Conservation (phyloP, 1,140 invertebrate species). For the Lepidurus arcticus region DNA sequence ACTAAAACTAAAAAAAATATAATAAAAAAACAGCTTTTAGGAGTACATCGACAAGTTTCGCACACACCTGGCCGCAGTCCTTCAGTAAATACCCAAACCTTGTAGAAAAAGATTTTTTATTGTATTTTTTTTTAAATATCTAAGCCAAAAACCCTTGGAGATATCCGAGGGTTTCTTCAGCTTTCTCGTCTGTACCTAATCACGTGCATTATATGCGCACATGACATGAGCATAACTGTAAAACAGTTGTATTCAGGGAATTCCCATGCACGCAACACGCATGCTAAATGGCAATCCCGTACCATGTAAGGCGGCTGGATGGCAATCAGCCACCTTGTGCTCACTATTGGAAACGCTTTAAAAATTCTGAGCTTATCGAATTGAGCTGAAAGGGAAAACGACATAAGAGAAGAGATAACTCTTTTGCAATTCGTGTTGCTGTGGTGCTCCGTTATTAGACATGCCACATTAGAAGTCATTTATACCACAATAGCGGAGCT, state of each 20-base stretch:
- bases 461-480: slow-evolving; percentile 19
- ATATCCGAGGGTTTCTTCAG: background rate
- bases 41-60: slow-evolving; percentile 1
- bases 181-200: slow-evolving; percentile 9
- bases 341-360: background rate
- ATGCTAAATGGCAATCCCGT: background rate
- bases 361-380: background rate
- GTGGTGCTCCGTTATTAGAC: slow-evolving; percentile 13
- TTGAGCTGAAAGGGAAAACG: background rate
- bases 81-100: background rate
- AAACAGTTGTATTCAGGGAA: slow-evolving; percentile 19
- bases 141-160: too few species aligned
- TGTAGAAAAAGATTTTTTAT: background rate
- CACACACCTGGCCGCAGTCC: background rate
- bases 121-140: background rate
- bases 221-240: slow-evolving; percentile 19
- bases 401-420: background rate
- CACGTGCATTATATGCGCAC: slow-evolving; percentile 14
- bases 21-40: background rate
- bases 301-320: background rate
- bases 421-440: background rate
- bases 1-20: background rate
- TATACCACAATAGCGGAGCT: background rate
- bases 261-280: slow-evolving; percentile 7
- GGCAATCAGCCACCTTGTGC: background rate